Conservation (phyloP, 2,113 vertebrate species). For the Chroicocephalus ridibundus region DNA sequence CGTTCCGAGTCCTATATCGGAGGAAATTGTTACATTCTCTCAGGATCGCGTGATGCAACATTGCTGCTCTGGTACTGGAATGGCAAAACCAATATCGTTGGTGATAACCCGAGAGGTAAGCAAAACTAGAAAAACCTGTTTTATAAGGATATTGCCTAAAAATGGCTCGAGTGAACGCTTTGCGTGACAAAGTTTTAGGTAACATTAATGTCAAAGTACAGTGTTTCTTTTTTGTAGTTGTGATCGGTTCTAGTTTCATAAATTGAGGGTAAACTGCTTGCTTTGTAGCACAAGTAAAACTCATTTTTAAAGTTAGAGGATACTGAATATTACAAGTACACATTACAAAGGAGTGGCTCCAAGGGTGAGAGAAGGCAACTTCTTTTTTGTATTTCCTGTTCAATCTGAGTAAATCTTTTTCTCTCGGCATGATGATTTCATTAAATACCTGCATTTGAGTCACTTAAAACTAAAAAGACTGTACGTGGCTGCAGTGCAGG, state of each 20-base stretch:
- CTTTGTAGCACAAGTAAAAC: background rate
- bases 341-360: background rate
- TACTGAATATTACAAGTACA: background rate
- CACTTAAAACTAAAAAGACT: background rate
- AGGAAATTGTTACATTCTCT: conserved; percentile 95
- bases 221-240: background rate
- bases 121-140: background rate
- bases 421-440: background rate
- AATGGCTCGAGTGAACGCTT: background rate
- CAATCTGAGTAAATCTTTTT: background rate
- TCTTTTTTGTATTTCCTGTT: background rate
- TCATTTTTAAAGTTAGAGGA: background rate
- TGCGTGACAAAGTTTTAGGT: background rate
- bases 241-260: background rate
- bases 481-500: background rate
- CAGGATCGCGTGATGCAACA: conserved; percentile 95
- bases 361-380: background rate
- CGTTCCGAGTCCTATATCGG: conserved; percentile 96
- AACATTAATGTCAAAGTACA: background rate
- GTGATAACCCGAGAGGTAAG: conserved; percentile 89
- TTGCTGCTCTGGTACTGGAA: conserved; percentile 99
- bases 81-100: conserved; percentile 89
- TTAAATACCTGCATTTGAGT: background rate
- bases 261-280: background rate
- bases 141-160: background rate